phyloP scores from a whole-genome alignment of 2,113 vertebrate species.

The Macrotis lagotis region DNA sequence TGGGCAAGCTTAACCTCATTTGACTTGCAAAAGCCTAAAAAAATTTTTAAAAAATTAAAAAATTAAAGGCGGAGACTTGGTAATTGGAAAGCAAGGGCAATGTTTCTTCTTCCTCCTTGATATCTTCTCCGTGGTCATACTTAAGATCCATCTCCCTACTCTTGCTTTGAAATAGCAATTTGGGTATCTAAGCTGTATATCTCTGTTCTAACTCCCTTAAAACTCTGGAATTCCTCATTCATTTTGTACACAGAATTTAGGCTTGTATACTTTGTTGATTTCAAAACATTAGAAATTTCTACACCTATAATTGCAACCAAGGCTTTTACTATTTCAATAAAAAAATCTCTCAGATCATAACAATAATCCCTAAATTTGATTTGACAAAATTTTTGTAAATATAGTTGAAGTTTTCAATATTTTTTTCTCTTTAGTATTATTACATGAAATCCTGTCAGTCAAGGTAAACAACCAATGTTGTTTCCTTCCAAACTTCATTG shows the following conservation, averaged over 20 bases:
- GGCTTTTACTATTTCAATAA: background rate
- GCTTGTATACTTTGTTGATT: background rate
- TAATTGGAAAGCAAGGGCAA: background rate
- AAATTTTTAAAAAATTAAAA: too few species aligned
- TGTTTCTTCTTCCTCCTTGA: slow-evolving; percentile 38
- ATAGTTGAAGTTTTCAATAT: background rate
- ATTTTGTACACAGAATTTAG: background rate
- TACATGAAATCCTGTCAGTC: background rate
- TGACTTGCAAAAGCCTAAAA: too few species aligned
- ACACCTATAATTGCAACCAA: background rate
- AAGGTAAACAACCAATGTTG: background rate
- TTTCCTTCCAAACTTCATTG: background rate
- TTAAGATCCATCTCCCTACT: slow-evolving; percentile 40
- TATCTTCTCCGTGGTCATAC: slow-evolving; percentile 52
- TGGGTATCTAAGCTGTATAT: slow-evolving; percentile 51
- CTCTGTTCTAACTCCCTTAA: slow-evolving; percentile 46
- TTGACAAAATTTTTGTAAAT: background rate
- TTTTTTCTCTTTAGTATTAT: background rate
- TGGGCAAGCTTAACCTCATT: too few species aligned
- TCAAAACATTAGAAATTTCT: slow-evolving; percentile 18
- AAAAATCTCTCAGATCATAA: background rate
- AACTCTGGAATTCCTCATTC: slow-evolving; percentile 1
- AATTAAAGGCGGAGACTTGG: too few species aligned
- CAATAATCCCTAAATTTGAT: background rate
- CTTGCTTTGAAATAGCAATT: slow-evolving; percentile 54